Conservation (phyloP, 1,140 invertebrate species). For the Leptopilina boulardi region DNA sequence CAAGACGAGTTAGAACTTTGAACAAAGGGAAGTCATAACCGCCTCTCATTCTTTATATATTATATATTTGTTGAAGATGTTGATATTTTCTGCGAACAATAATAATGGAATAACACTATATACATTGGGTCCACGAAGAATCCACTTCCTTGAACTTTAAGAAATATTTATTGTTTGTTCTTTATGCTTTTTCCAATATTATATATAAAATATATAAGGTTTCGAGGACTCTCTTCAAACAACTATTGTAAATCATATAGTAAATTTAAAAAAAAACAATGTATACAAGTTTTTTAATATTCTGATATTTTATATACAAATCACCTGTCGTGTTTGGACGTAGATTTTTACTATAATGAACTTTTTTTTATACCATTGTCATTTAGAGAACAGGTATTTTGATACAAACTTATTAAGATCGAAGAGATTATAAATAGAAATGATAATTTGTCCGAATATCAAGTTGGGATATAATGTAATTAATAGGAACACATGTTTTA, state of each 20-base stretch:
- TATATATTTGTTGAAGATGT: slow-evolving; percentile 20
- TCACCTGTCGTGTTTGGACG: too few relatives aligned
- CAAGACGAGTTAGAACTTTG: slow-evolving; percentile 29
- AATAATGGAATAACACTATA: slow-evolving; percentile 12
- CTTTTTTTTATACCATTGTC: neutral
- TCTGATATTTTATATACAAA: too few relatives aligned
- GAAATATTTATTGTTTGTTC: slow-evolving; percentile 20
- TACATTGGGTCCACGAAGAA: slow-evolving; percentile 8
- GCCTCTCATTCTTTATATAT: neutral
- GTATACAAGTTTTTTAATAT: too few relatives aligned
- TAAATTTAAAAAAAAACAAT: too few relatives aligned
- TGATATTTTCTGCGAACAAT: slow-evolving; percentile 23
- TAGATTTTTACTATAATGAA: neutral
- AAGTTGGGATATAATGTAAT: neutral
- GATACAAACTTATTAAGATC: slow-evolving; percentile 29
- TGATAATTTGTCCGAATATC: neutral
- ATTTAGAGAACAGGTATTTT: neutral
- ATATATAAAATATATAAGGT: neutral
- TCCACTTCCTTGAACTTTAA: slow-evolving; percentile 12
- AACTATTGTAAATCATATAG: neutral
- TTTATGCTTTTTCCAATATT: neutral
- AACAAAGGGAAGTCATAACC: slow-evolving; percentile 45
- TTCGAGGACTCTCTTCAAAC: slow-evolving; percentile 1
- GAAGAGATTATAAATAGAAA: neutral
- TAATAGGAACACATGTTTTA: slow-evolving; percentile 9